Evolutionary conservation across 2,113 vertebrate genomes (phyloP), one percentile per base, ranked within the genome.

Genomic region (Gambusia affinis): DNA sequence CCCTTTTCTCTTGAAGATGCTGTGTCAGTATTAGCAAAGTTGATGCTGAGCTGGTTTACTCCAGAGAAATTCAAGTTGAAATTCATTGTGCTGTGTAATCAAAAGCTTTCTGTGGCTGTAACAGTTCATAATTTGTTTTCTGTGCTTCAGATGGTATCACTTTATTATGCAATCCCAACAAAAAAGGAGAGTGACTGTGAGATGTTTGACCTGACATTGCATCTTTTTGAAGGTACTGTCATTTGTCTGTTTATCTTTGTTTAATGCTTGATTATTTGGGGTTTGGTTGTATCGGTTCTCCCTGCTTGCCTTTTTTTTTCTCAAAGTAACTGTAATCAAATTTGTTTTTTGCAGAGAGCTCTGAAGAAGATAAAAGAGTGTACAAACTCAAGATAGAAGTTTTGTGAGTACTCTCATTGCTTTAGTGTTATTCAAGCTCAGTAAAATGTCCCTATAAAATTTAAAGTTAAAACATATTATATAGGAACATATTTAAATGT

Each of bases 131-230:
- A 14, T 51, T 22, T 66, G 68, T 7, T 64, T 0, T 68, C 24
- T 12, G n/a, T 67, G n/a, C 83, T 42, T 47, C 74, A 95, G 94
- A 81, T 95, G 75, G 91, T 96, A 79, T 95, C 95, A 0, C 2
- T 95, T 57, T 97, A 97, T 85, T 95, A 96, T 0, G 92, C 94
- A 80, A 76, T 90, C 33, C 83, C 94, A 19, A 86, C 75, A 0
- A 88, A 94, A 0, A 89, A 64, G 30, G 85, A 89, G 0, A 31
- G 44, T n/a, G 67, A 91, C 12, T 99, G 97, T 80, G 91, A 93
- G 65, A 94, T 44, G 0, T 99, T 97, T 0, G 27, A 93, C 47
- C 67, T 99, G 61, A 15, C 1, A 0, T 93, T 96, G 42, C 4
- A 69, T 1, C 81, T 96, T 29, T 0, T 67, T 8, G 72, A 42